These are phyloP conservation scores for Diceros bicornis DNA, from an alignment of 2,797 vertebrate species.

Conservation along the genomic window DNA sequence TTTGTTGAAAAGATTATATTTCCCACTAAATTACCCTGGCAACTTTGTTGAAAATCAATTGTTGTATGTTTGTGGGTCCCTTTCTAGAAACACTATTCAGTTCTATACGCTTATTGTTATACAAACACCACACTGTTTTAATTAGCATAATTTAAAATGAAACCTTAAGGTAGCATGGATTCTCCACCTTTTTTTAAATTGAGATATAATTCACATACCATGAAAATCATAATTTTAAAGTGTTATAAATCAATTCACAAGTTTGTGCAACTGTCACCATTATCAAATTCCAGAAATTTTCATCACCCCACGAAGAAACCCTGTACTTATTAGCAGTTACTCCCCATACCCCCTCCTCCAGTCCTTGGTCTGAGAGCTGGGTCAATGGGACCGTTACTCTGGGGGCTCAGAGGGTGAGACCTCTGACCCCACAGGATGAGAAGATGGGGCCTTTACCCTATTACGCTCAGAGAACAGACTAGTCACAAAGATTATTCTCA, in stretches of 20 bases:
- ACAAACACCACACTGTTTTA: background rate
- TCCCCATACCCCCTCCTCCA: background rate
- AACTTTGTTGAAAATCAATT: background rate
- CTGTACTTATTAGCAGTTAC: background rate
- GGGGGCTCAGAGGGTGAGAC: fast-evolving
- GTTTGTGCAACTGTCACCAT: background rate
- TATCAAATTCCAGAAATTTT: background rate
- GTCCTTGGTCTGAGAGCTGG: background rate
- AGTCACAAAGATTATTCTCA: background rate
- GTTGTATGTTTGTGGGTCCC: background rate
- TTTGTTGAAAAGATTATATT: background rate
- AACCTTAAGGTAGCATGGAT: background rate
- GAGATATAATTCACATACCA: background rate
- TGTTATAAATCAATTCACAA: background rate
- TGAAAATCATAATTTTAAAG: background rate
- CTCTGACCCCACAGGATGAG: background rate
- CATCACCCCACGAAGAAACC: background rate
- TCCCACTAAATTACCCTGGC: background rate
- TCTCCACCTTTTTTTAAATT: background rate
- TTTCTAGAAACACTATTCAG: background rate
- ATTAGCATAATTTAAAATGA: background rate
- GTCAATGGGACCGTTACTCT: background rate
- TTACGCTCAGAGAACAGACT: background rate
- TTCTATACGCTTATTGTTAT: background rate
- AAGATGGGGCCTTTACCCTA: too few species aligned